These are phyloP conservation scores for Tympanoctomys barrerae DNA, from an alignment of 2,797 vertebrate species.

Conservation along the genomic window DNA sequence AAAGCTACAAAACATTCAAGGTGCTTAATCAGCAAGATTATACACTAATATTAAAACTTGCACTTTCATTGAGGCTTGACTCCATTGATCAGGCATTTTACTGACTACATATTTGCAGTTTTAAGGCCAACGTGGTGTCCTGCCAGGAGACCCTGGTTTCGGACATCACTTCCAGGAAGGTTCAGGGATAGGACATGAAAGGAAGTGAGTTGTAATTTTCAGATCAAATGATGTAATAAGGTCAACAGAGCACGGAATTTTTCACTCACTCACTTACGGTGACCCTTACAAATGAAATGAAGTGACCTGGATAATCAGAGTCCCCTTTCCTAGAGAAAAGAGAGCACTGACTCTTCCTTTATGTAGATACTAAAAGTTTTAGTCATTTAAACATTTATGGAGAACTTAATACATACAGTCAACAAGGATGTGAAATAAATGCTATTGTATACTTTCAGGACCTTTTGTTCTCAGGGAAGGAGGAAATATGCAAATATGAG, in stretches of 20 bases:
- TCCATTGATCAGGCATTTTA: constrained; percentile 23
- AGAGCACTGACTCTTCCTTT: background rate
- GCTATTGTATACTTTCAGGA: background rate
- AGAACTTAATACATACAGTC: background rate
- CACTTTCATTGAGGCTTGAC: background rate
- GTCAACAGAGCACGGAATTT: background rate
- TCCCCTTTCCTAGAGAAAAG: background rate
- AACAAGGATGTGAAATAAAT: background rate
- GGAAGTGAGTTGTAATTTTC: constrained; percentile 42
- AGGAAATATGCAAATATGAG: background rate
- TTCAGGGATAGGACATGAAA: background rate
- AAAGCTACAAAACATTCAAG: background rate
- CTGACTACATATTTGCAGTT: background rate
- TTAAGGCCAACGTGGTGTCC: background rate
- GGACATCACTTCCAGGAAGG: constrained; percentile 24
- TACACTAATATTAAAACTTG: background rate
- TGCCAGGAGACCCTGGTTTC: constrained; percentile 22
- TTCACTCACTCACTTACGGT: background rate
- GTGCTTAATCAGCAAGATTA: background rate
- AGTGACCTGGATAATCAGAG: background rate
- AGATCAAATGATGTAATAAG: constrained; percentile 21
- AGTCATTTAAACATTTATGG: background rate
- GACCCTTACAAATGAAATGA: background rate
- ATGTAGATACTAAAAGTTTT: background rate
- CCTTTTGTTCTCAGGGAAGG: background rate